Conservation (phyloP, 2,113 vertebrate species). For the Hyla sarda region DNA sequence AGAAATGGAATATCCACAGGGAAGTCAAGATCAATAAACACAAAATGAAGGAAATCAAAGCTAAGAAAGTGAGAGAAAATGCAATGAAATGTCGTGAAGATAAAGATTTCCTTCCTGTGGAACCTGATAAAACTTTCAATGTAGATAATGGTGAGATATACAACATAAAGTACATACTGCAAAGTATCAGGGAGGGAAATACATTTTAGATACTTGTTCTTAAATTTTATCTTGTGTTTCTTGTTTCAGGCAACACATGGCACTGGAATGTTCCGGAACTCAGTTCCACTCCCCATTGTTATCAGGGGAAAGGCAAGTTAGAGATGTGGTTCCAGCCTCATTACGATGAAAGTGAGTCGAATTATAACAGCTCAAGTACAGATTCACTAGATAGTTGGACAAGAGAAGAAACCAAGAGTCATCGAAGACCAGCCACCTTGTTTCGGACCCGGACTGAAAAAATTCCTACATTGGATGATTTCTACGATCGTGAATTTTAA, state of each 20-base stretch:
- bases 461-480: constrained; percentile 72
- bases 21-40: constrained; percentile 66
- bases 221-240: neutral
- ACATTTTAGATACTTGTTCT: neutral
- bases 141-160: constrained; percentile 65
- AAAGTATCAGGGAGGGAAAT: neutral
- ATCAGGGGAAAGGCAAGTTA: constrained; percentile 61
- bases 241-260: constrained; percentile 62
- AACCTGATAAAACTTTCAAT: constrained; percentile 61
- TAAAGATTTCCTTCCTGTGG: constrained; percentile 34
- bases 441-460: constrained; percentile 78
- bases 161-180: neutral
- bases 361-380: constrained; percentile 77
- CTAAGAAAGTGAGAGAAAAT: constrained; percentile 57
- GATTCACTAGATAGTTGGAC: constrained; percentile 68
- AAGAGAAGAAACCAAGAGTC: constrained; percentile 51
- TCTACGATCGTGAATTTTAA: constrained; percentile 71
- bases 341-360: constrained; percentile 65
- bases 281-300: neutral
- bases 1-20: constrained; percentile 68
- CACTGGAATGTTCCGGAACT: constrained; percentile 38
- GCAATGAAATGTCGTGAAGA: constrained; percentile 52
- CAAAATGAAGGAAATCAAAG: constrained; percentile 63
- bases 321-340: constrained; percentile 71
- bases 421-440: constrained; percentile 4